Conservation (phyloP, 2,113 vertebrate genomes). For the Ahaetulla prasina region DNA sequence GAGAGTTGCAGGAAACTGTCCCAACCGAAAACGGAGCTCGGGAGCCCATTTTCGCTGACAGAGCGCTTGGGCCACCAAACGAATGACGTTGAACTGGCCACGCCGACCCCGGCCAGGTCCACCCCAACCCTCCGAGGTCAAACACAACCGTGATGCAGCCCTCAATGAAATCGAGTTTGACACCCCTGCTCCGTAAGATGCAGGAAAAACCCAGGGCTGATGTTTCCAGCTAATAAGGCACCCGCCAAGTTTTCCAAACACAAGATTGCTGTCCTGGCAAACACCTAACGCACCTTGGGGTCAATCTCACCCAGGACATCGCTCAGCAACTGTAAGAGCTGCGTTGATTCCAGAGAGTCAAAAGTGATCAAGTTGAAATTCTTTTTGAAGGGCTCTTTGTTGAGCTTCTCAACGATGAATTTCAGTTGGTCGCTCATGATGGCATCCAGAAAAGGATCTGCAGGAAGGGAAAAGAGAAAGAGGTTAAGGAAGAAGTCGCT, state of each 20-base stretch:
- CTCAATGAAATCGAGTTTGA: no score
- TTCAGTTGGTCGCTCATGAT: constrained; percentile 94
- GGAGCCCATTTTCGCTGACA: no score
- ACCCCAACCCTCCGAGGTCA: no score
- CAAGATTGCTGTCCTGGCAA: not conserved
- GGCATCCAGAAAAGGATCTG: constrained; percentile 19
- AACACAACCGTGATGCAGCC: no score
- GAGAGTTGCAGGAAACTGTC: no score
- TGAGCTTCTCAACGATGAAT: constrained; percentile 92
- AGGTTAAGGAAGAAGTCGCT: not conserved
- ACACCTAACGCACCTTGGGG: constrained; percentile 78
- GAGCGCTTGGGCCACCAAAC: no score
- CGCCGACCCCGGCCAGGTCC: no score
- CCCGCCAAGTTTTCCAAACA: accelerated
- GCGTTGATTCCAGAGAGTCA: constrained; percentile 89
- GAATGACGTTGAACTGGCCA: no score
- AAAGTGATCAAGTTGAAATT: constrained; percentile 94
- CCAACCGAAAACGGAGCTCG: no score
- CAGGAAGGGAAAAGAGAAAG: not conserved
- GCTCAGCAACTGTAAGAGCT: constrained; percentile 88
- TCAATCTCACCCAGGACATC: constrained; percentile 96
- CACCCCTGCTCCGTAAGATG: not conserved
- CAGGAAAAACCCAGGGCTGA: not conserved
- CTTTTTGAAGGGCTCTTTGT: constrained; percentile 92
- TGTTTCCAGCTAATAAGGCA: not conserved